Evolutionary conservation across 2,113 vertebrate species (phyloP).

Genomic region (Prietella phreatophila): DNA sequence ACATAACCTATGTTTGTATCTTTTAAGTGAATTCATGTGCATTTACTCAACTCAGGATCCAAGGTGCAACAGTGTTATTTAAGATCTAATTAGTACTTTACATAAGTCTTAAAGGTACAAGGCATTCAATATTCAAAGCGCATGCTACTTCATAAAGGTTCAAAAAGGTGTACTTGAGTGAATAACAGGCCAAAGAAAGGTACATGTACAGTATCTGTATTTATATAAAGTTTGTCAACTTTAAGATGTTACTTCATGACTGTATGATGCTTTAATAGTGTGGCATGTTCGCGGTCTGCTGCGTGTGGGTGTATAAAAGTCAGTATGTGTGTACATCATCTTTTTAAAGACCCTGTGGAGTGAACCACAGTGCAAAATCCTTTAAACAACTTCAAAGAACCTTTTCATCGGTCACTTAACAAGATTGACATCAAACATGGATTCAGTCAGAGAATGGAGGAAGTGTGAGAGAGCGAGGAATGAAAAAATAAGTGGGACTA

Average conservation of each 20-base stretch:
- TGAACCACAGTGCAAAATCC: slow-evolving; percentile 21
- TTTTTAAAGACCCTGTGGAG: neutral
- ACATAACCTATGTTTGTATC: neutral
- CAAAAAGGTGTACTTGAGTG: neutral
- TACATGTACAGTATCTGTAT: neutral
- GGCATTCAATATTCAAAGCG: neutral
- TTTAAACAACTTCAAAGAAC: slow-evolving; percentile 52
- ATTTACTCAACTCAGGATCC: neutral
- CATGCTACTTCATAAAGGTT: neutral
- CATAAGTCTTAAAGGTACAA: neutral
- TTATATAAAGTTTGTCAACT: neutral
- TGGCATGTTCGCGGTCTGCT: neutral
- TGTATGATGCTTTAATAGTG: neutral
- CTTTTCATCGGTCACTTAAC: slow-evolving; percentile 56
- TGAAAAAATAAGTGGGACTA: neutral
- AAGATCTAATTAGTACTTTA: neutral
- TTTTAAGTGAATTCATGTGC: neutral
- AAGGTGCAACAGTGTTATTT: neutral
- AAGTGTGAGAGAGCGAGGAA: neutral
- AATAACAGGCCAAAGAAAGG: neutral
- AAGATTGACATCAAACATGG: slow-evolving; percentile 48
- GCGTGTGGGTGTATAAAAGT: slow-evolving; percentile 28
- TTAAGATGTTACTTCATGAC: neutral
- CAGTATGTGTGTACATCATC: slow-evolving; percentile 4
- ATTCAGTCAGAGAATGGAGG: slow-evolving; percentile 15